Base-by-base conservation (phyloP, 2,888 invertebrate genomes). In the Microplitis manilae region DNA sequence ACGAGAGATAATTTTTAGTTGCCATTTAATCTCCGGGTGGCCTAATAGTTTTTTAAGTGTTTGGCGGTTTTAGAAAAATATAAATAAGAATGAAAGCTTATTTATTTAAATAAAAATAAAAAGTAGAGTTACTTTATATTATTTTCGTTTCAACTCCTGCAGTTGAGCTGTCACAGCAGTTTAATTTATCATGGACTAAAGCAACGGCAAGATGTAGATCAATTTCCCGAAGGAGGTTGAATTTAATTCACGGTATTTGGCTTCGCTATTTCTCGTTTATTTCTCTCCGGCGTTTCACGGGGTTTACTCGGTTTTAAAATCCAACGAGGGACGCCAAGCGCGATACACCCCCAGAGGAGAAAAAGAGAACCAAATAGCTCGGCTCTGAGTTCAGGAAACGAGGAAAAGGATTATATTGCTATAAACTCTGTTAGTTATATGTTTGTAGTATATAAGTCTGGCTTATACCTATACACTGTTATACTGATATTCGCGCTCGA, bases 201-300 rank as follows among this genome's bases (percentile, higher is more conserved):
- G 41, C 50, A 20, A 30, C 70, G 41, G 70, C 70, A 50, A 70
- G 50, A 70, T 70, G 50, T 50, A 59, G 30, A 70, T 73, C 77
- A 69, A 79, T 77, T 73, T 68, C 60, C 68, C 72, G 38, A 65
- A 75, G 73, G 73, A 40, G 71, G 73, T 73, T 17, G 15, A 68
- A 20, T 67, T 68, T 80, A 80, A 79, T 74, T 79, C 79, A 75
- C 74, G 75, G 77, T 77, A 79, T 81, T 81, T 77, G 74, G 72
- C 76, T 30, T 69, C 59, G 69, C 68, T 74, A 60, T 72, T 75
- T 77, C 72, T 75, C 79, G 74, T 80, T 80, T 79, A 79, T 80
- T 80, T 69, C 59, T 50, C 50, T 50, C 50, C 50, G 13, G 50
- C 50, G 70, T 75, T 80, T 78, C 69, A 40, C 76, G 71, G 73